Base-by-base conservation (phyloP, 2,797 vertebrate species). In the Clamator glandarius region DNA sequence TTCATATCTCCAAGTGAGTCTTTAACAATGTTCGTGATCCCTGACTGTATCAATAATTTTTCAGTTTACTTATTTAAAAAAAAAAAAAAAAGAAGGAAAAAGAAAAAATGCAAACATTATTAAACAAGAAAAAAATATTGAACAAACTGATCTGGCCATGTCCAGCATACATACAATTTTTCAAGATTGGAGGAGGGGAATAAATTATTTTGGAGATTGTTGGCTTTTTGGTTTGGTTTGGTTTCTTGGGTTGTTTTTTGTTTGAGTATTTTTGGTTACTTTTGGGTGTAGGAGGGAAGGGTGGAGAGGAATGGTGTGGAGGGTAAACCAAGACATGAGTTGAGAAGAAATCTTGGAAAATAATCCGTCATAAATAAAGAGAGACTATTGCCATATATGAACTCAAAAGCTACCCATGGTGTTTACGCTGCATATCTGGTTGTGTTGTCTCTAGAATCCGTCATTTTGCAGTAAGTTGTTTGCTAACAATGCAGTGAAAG, bases 1-100 rank as follows among this genome's bases (percentile, higher is more conserved):
- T 98, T 98, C 98, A 98, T 98, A 98, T 98, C 98, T 98, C 98
- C 98, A 98, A 99, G 99, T 99, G 99, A 99, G 99, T 99, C 97
- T 98, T 98, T 99, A 98, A 98, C 98, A 97, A 98, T 98, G 98
- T 97, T 97, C 96, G 98, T 99, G 98, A 98, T 98, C 98, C 98
- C 98, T 98, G 98, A 98, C 98, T 99, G 98, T 99, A 98, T 98
- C 97, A 31, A 98, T 98, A 98, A 98, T 98, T 98, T 98, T 97
- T 97, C 98, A 96, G 97, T 98, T 98, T 97, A 98, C 96, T 97
- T 98, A 97, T 97, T 97, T 26, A 64, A 96, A 97, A 97, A 95
- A 93, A 93, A 90, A 94, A 90, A 88, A 54, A 84, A 91, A 63
- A 33, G 80, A 84, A 31, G 62, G 84, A 83, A 92, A 84, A 85